These are phyloP conservation scores for Callinectes sapidus DNA, from an alignment of 2,888 invertebrate species.

Conservation along the genomic window DNA sequence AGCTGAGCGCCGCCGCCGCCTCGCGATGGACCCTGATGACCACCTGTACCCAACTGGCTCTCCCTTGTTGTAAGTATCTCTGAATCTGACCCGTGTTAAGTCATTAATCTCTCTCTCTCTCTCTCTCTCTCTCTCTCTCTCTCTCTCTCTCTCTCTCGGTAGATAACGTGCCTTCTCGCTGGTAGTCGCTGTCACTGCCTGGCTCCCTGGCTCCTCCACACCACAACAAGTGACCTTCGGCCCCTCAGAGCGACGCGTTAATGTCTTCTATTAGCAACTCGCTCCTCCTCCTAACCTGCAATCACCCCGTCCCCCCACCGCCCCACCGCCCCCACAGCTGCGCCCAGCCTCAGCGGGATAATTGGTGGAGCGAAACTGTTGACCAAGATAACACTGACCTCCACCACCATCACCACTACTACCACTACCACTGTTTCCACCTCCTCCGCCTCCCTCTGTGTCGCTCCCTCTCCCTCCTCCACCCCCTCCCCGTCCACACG, in stretches of 20 bases:
- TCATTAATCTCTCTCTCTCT: constrained; percentile 4
- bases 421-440: background rate
- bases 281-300: background rate
- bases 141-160: constrained; percentile 14
- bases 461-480: background rate
- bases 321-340: constrained; percentile 8
- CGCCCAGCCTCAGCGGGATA: constrained; percentile 3
- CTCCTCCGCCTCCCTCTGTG: background rate
- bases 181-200: background rate
- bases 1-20: constrained; percentile 7
- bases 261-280: constrained; percentile 26
- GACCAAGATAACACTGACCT: constrained; percentile 37
- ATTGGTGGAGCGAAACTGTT: constrained; percentile 35
- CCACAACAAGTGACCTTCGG: constrained; percentile 12
- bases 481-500: constrained; percentile 32
- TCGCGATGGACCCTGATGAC: constrained; percentile 27
- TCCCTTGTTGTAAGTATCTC: background rate
- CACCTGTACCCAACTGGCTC: constrained; percentile 26
- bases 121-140: constrained; percentile 24
- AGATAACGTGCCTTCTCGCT: background rate
- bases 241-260: constrained; percentile 6
- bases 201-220: background rate
- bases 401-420: background rate
- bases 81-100: background rate
- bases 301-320: background rate